A percentile compares a stretch with the other conserved stretches of the same genome.
Evolutionary conservation across 2,113 vertebrate genomes (phyloP).

Genomic region (Onychostruthus taczanowskii): DNA sequence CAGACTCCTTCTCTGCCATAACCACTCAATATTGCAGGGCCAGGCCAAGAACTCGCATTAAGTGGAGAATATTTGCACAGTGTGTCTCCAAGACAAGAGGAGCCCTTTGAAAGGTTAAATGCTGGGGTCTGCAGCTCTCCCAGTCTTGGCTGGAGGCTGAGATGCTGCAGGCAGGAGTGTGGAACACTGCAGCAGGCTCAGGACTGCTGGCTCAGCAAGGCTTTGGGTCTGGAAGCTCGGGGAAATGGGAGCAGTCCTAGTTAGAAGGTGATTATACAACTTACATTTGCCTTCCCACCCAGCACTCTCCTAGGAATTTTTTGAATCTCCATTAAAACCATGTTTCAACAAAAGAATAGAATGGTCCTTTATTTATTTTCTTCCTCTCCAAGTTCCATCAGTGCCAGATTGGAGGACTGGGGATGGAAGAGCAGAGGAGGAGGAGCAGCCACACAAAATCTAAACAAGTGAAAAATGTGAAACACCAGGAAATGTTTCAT

Average conservation of each 20-base stretch:
- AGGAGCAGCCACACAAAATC: not conserved
- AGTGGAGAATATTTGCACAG: not conserved
- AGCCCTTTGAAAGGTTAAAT: slow-evolving; percentile 14
- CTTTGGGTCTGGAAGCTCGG: not conserved
- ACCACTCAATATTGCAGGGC: not conserved
- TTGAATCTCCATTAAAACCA: not conserved
- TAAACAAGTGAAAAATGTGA: not conserved
- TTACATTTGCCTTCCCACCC: not conserved
- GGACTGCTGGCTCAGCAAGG: not conserved
- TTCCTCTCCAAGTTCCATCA: not conserved
- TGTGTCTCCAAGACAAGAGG: not conserved
- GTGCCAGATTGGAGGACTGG: not conserved
- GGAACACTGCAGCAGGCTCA: not conserved
- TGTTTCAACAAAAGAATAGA: not conserved
- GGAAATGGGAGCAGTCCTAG: not conserved
- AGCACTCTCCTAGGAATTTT: not conserved
- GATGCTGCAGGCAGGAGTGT: not conserved
- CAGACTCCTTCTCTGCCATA: not conserved
- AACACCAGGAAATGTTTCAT: not conserved
- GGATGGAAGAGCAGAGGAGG: not conserved
- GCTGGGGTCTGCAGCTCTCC: not conserved
- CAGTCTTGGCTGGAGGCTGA: not conserved
- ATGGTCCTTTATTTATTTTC: not conserved
- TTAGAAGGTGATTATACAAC: not conserved
- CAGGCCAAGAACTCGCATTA: not conserved